Evolutionary conservation across 2,113 vertebrate genomes (phyloP), one percentile per base, ranked within the genome.

Genomic region (Anseranas semipalmata): DNA sequence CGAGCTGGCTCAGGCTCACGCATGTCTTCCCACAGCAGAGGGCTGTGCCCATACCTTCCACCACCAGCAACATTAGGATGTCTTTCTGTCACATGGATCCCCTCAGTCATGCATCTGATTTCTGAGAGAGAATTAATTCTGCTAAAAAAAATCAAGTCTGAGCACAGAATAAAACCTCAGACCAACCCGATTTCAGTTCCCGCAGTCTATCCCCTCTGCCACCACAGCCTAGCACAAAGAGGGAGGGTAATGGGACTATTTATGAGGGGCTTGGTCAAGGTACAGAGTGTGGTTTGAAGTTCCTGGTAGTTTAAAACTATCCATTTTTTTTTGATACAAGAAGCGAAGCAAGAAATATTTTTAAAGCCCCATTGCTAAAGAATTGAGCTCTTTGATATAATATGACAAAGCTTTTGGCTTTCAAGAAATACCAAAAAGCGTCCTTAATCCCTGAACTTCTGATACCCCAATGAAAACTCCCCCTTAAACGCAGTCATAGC

Each of bases 371-470:
- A 16, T 77, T 67, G 72, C 79, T 77, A 92, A 97, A 85, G 50
- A 70, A 71, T 12, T 67, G 70, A 92, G 53, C 77, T 89, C 89
- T 94, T 93, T 83, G 80, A 74, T 78, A 20, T 74, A 83, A 33
- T 35, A 63, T 74, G 87, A 87, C 70, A 74, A 71, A 94, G 88
- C 41, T 81, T 78, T 92, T 85, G 59, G 86, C 94, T 94, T 96
- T 93, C 86, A 73, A 96, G 87, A 91, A 86, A 92, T 81, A 87
- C 83, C 41, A 56, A 67, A 53, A 53, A 18, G 3, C 7, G 3
- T 87, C 67, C 83, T 91, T 95, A 97, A 97, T 97, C 93, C 87
- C 84, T 71, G 87, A 85, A 66, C 76, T 95, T 87, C 92, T 94
- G 91, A 93, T 66, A 53, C 74, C 70, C 74, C 67, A 83, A 35